Percentiles rank a stretch among this genome's conserved stretches.
These are phyloP conservation scores for Mus spicilegus DNA, from an alignment of 2,113 vertebrate genomes.

Conservation along the genomic window DNA sequence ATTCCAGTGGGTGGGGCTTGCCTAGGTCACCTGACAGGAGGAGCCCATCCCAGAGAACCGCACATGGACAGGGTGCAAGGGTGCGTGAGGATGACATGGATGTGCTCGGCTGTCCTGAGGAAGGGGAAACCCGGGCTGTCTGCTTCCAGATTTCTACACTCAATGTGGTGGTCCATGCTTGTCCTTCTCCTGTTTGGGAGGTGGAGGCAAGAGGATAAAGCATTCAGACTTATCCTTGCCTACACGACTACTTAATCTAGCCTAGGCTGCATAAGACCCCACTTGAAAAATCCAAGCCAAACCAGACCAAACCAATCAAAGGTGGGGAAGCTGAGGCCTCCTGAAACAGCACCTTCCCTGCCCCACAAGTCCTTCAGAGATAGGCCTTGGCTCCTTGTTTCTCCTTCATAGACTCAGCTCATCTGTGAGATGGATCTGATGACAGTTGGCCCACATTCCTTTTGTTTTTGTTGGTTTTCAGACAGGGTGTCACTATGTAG, in stretches of 20 bases:
- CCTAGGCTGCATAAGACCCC: neutral
- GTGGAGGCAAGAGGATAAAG: neutral
- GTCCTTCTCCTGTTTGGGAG: neutral
- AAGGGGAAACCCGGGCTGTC: neutral
- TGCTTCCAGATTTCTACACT: neutral
- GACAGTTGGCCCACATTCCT: neutral
- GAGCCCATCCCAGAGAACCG: neutral
- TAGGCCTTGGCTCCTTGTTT: neutral
- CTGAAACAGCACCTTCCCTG: neutral
- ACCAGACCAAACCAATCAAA: neutral
- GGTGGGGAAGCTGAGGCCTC: neutral
- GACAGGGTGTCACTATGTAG: neutral
- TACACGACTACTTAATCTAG: neutral
- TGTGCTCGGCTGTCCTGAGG: neutral
- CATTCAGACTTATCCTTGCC: neutral
- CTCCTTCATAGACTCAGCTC: neutral
- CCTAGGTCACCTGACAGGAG: too few relatives aligned
- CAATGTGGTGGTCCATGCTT: neutral
- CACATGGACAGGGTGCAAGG: too few relatives aligned
- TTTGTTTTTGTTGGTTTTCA: neutral
- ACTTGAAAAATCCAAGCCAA: neutral
- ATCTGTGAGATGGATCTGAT: neutral
- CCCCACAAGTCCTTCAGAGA: too few relatives aligned
- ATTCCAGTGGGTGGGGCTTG: fast-evolving
- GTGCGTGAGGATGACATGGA: too few relatives aligned